Evolutionary conservation across 2,888 invertebrate genomes (phyloP).

Genomic region (Iphiclides podalirius): DNA sequence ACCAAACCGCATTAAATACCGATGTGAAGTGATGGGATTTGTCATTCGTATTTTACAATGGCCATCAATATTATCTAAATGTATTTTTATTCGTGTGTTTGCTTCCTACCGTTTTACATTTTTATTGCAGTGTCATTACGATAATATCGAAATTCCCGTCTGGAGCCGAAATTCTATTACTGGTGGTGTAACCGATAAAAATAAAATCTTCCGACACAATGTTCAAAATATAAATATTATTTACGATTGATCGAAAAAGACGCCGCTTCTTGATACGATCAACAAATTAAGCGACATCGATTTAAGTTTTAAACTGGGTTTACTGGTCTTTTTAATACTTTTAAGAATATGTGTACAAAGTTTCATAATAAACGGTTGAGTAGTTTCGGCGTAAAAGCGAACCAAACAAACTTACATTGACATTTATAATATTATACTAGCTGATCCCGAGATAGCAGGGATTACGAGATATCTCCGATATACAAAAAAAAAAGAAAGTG

Average conservation of each 20-base stretch:
- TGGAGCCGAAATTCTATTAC: slow-evolving; percentile 37
- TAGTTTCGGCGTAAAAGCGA: too few species aligned
- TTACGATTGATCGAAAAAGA: slow-evolving; percentile 5
- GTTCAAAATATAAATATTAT: slow-evolving; percentile 16
- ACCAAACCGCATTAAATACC: slow-evolving; percentile 38
- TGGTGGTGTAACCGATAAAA: slow-evolving; percentile 43
- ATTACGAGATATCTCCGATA: too few species aligned
- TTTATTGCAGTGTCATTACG: slow-evolving; percentile 47
- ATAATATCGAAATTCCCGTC: slow-evolving; percentile 39
- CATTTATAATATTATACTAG: too few species aligned
- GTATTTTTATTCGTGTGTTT: slow-evolving; percentile 51
- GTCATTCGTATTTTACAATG: slow-evolving; percentile 54
- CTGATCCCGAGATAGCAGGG: too few species aligned
- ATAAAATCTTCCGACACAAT: slow-evolving; percentile 29
- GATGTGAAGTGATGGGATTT: slow-evolving; percentile 38
- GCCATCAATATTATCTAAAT: slow-evolving; percentile 62
- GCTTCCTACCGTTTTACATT: slow-evolving; percentile 58
- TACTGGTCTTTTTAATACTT: too few species aligned
- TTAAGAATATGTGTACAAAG: too few species aligned
- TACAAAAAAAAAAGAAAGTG: not conserved
- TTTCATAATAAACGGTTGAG: too few species aligned
- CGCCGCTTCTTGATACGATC: not conserved
- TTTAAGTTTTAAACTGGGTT: too few species aligned
- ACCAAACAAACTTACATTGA: too few species aligned
- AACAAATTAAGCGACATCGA: too few species aligned